Evolutionary conservation across 2,113 vertebrate species (phyloP), one percentile per base, ranked within the genome.

Genomic region (Dinomys branickii): DNA sequence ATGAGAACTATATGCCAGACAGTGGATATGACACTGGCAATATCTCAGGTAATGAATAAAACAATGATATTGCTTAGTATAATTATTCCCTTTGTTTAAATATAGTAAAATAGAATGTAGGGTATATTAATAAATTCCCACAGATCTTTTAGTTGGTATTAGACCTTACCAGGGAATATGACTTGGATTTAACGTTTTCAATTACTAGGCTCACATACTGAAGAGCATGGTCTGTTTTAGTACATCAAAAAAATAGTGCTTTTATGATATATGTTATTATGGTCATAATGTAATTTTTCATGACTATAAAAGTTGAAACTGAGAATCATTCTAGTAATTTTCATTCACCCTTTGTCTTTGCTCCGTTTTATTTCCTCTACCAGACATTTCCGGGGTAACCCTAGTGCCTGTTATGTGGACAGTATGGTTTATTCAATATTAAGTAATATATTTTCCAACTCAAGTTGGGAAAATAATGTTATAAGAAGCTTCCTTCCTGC

Each of bases 51-150:
- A 95, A 73, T 80, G 24, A 86, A 83, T 71, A 38, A 83, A 52
- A 75, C 6, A 77, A 47, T 33, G 14, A 1, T 65, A 28, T 54
- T 87, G 4, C 7, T 44, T 3, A 33, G 5, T 0, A 58, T 91
- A 65, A 71, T 78, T 89, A 38, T 84, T 54, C 14, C 85, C 44
- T 89, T 75, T 92, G n/a, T 65, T 86, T 90, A 80, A 19, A 50
- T 52, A 65, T 77, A 47, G 4, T 14, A 71, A 87, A 87, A 16
- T 33, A 9, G 24, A 5, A 7, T 1, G 52, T 8, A 65, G 2
- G 61, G 14, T 80, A 63, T 73, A 28, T 47, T 90, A 96, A 90
- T 87, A 47, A 38, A 33, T 56, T 85, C 2, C 10, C 17, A 12
- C 52, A 71, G 5, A 52, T 84, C 28, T 58, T 35, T 63, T 10